Conservation (phyloP, 2,888 invertebrate genomes). For the Sabatieria punctata region DNA sequence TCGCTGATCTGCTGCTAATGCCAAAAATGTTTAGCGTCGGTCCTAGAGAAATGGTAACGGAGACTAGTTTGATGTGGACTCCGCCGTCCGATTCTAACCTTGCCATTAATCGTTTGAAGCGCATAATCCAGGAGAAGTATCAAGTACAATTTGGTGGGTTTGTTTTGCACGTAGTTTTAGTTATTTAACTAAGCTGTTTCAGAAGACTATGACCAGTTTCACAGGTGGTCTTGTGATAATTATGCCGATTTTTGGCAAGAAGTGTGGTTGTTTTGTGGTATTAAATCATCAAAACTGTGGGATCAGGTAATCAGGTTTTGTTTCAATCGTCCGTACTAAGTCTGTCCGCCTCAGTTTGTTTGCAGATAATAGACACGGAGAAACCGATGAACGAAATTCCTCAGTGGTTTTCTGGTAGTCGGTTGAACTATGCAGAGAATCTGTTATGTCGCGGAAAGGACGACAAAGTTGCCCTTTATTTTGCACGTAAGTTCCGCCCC, state of each 20-base stretch:
- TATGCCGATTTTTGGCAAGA: conserved; percentile 39
- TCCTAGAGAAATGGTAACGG: no score
- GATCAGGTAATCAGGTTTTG: conserved; percentile 17
- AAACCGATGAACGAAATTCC: conserved; percentile 37
- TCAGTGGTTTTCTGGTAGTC: conserved; percentile 40
- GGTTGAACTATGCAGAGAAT: conserved; percentile 42
- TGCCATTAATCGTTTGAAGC: no score
- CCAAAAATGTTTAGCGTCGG: no score
- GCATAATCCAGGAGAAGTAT: no score
- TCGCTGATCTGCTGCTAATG: no score
- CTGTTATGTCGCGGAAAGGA: conserved; percentile 33
- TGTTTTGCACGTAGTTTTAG: no score
- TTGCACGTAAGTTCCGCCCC: conserved; percentile 31
- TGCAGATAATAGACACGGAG: conserved; percentile 34
- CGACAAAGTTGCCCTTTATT: conserved; percentile 37
- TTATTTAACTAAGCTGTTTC: no score
- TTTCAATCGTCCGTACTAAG: conserved; percentile 11
- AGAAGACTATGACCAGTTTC: conserved; percentile 36
- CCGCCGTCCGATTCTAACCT: no score
- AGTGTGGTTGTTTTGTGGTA: conserved; percentile 34
- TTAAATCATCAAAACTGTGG: conserved; percentile 33
- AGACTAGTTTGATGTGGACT: no score
- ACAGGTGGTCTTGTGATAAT: conserved; percentile 39
- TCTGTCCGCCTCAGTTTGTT: conserved; percentile 9
- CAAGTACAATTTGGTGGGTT: no score